Percentiles rank a stretch among this genome's conserved stretches.
Evolutionary conservation across 2,113 vertebrate genomes (phyloP).

Genomic region (Elgaria multicarinata): DNA sequence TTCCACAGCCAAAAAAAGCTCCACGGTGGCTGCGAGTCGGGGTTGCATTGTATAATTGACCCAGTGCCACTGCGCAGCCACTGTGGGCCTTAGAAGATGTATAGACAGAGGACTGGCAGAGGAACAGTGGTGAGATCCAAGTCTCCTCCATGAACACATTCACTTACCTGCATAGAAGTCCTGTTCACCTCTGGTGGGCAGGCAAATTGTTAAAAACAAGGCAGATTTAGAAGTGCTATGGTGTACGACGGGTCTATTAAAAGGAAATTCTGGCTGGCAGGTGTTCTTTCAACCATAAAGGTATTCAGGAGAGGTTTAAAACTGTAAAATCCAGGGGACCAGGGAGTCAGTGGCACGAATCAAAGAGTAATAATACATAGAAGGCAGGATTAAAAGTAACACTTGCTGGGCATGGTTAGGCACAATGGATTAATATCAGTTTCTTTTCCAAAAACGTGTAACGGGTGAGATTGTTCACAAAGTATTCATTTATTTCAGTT

Average conservation of each 20-base stretch:
- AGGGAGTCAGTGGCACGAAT: background rate
- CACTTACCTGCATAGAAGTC: background rate
- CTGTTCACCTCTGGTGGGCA: background rate
- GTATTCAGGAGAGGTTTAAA: background rate
- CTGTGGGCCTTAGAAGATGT: too few relatives aligned
- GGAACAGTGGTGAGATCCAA: background rate
- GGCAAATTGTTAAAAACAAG: background rate
- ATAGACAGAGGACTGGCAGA: background rate
- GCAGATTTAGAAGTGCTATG: background rate
- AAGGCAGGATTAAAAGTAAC: background rate
- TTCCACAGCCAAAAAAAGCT: too few relatives aligned
- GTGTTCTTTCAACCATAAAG: background rate
- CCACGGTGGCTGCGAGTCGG: too few relatives aligned
- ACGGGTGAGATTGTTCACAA: background rate
- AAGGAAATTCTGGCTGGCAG: background rate
- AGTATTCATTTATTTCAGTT: background rate
- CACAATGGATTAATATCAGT: background rate
- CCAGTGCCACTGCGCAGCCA: too few relatives aligned
- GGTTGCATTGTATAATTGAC: too few relatives aligned
- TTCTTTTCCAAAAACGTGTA: background rate
- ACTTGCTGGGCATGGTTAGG: too few relatives aligned
- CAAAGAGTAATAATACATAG: background rate
- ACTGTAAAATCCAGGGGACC: background rate
- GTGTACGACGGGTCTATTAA: background rate
- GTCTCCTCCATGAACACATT: background rate